Conservation (phyloP, 2,888 invertebrate genomes). For the Polydrusus cervinus region DNA sequence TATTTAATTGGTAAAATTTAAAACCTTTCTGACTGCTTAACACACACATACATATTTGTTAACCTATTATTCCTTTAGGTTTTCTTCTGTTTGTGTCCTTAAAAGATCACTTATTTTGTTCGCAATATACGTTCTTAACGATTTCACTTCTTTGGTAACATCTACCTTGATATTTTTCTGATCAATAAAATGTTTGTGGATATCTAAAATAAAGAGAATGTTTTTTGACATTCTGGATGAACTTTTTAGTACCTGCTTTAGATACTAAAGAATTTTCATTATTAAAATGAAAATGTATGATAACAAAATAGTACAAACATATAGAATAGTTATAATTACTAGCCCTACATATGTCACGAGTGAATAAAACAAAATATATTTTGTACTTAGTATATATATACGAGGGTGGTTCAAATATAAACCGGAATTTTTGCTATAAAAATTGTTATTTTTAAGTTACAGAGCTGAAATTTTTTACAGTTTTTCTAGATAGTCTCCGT, state of each 20-base stretch:
- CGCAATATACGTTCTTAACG: neutral
- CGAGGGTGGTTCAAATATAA: too few relatives aligned
- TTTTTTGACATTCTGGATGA: neutral
- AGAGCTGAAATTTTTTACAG: too few relatives aligned
- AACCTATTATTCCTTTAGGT: neutral
- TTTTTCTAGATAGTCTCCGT: too few relatives aligned
- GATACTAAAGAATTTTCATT: too few relatives aligned
- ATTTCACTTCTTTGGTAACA: neutral
- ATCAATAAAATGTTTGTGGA: neutral
- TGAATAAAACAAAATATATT: neutral
- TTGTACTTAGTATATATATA: neutral
- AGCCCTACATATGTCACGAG: neutral
- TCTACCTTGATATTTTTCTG: neutral
- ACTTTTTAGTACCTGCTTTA: too few relatives aligned
- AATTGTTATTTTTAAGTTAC: too few relatives aligned
- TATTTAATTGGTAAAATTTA: too few relatives aligned
- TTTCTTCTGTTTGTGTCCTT: neutral
- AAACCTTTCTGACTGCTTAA: too few relatives aligned
- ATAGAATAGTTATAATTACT: too few relatives aligned
- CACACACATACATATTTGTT: too few relatives aligned
- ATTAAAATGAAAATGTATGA: too few relatives aligned
- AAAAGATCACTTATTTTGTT: neutral
- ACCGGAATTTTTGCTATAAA: too few relatives aligned
- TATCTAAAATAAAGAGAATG: neutral
- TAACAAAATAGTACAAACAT: neutral